phyloP scores from a whole-genome alignment of 2,797 vertebrate genomes.

The Linurgus olivaceus region DNA sequence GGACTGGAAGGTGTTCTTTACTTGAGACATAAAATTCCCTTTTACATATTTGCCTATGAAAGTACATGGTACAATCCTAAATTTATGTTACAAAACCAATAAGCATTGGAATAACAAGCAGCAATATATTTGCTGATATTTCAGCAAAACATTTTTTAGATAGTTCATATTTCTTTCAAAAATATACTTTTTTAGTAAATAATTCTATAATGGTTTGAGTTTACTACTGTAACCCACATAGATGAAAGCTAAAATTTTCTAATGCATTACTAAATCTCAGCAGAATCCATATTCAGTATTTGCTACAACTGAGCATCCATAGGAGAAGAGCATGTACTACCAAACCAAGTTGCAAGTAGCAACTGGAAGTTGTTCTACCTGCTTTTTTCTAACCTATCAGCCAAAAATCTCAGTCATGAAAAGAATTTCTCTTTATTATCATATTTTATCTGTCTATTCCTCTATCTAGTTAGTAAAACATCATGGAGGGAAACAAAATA shows the following conservation, averaged over 20 bases:
- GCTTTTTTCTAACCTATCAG: not conserved
- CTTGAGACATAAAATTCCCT: not conserved
- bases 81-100: not conserved
- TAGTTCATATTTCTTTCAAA: not conserved
- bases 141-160: not conserved
- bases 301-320: not conserved
- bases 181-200: not conserved
- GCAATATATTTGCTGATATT: not conserved
- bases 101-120: not conserved
- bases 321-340: not conserved
- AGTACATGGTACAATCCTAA: not conserved
- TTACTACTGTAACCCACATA: not conserved
- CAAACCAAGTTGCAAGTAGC: not conserved
- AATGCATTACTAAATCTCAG: not conserved
- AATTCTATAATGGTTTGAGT: not conserved
- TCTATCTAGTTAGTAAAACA: not conserved
- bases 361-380: not conserved
- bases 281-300: not conserved
- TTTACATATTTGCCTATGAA: not conserved
- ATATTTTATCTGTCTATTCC: not conserved
- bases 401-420: not conserved
- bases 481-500: not conserved
- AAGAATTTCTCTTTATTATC: not conserved
- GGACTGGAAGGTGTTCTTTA: constrained; percentile 16
- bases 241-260: not conserved